Evolutionary conservation across 2,113 vertebrate species (phyloP).

Genomic region (Coptodon bakossiorum): DNA sequence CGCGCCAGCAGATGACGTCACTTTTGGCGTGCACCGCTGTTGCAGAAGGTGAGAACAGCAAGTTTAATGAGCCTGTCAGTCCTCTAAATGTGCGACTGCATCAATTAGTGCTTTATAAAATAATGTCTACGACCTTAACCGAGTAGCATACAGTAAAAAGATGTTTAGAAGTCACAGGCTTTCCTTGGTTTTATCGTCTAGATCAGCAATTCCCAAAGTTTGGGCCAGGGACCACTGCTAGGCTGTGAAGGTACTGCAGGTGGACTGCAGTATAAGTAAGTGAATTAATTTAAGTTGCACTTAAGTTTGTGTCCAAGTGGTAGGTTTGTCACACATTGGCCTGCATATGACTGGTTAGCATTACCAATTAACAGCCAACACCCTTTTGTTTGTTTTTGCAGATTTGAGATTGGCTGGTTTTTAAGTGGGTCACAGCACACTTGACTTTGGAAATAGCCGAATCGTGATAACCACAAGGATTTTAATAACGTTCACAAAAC

Average conservation of each 20-base stretch:
- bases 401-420: not conserved
- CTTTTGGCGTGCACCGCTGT: not conserved
- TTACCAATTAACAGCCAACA: not conserved
- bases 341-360: not conserved
- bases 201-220: not conserved
- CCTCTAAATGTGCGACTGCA: not conserved
- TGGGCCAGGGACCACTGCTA: not conserved
- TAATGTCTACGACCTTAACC: not conserved
- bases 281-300: not conserved
- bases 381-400: not conserved
- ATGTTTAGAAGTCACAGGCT: not conserved
- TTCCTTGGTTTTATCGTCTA: not conserved
- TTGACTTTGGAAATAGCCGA: not conserved
- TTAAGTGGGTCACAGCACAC: not conserved
- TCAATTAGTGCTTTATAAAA: not conserved
- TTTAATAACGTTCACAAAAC: not conserved
- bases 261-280: not conserved
- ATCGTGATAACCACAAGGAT: not conserved
- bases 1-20: not conserved
- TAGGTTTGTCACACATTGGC: not conserved
- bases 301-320: not conserved
- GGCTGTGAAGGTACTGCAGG: not conserved
- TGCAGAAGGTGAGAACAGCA: not conserved
- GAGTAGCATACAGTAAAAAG: not conserved
- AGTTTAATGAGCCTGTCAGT: not conserved